These are phyloP conservation scores for Phymorhynchus buccinoides DNA, from an alignment of 1,140 invertebrate genomes.

Conservation along the genomic window DNA sequence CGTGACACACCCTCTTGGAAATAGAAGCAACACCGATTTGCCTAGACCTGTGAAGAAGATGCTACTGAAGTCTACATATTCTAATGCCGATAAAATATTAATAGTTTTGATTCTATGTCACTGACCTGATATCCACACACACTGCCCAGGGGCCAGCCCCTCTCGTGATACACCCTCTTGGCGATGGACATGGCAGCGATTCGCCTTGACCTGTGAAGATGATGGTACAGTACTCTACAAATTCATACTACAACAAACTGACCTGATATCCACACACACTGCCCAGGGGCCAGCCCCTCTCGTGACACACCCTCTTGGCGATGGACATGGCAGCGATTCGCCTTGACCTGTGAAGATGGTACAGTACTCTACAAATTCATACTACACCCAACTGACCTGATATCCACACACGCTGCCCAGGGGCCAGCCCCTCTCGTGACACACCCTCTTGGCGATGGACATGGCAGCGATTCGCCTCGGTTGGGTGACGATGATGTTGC, in stretches of 20 bases:
- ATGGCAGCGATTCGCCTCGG: conserved; percentile 73
- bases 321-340: conserved; percentile 73
- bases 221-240: conserved; percentile 72
- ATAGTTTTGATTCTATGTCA: background rate
- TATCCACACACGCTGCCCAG: conserved; percentile 71
- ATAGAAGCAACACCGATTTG: conserved; percentile 72
- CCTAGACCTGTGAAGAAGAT: conserved; percentile 73
- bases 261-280: conserved; percentile 73
- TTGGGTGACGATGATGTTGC: conserved; percentile 74
- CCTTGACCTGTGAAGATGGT: conserved; percentile 73
- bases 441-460: conserved; percentile 69
- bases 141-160: conserved; percentile 67
- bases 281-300: conserved; percentile 68
- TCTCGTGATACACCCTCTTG: conserved; percentile 67
- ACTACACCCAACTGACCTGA: conserved; percentile 60
- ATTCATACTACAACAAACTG: conserved; percentile 1
- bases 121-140: conserved; percentile 73
- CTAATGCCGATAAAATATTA: no score
- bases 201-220: conserved; percentile 72
- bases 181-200: conserved; percentile 73
- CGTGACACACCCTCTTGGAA: conserved; percentile 67
- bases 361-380: conserved; percentile 58
- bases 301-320: conserved; percentile 67
- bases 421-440: conserved; percentile 67
- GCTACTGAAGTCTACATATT: conserved; percentile 65